phyloP scores from a whole-genome alignment of 2,113 vertebrate species.

The Vidua macroura region DNA sequence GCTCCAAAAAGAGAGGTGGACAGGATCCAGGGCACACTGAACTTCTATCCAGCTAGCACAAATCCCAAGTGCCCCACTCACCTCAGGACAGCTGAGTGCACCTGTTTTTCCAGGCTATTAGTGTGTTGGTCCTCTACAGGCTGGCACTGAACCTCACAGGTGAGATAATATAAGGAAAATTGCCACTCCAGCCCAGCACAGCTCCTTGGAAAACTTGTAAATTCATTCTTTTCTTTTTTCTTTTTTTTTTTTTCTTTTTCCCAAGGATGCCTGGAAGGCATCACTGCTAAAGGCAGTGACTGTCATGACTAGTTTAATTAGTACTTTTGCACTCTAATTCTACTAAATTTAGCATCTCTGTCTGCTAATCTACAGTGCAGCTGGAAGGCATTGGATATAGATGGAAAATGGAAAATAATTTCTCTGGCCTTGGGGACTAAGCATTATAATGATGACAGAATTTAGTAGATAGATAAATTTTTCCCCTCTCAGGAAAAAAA shows the following conservation, averaged over 20 bases:
- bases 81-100: accelerated
- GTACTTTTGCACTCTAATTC: not conserved
- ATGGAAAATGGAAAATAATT: not conserved
- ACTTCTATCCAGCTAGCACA: not conserved
- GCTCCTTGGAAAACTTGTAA: not conserved
- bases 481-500: not conserved
- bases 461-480: not conserved
- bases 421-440: not conserved
- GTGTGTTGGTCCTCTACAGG: not conserved
- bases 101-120: not conserved
- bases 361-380: not conserved
- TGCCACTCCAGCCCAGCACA: not conserved
- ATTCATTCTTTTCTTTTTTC: not conserved
- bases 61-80: not conserved
- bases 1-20: not conserved
- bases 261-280: not conserved
- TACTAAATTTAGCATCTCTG: slow-evolving; percentile 14
- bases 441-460: not conserved
- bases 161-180: not conserved
- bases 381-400: not conserved
- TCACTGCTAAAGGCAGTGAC: not conserved
- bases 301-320: not conserved
- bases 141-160: not conserved
- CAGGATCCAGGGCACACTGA: accelerated
- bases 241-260: not conserved